Conservation (phyloP, 2,888 invertebrate species). For the Leptopterna dolabrata region DNA sequence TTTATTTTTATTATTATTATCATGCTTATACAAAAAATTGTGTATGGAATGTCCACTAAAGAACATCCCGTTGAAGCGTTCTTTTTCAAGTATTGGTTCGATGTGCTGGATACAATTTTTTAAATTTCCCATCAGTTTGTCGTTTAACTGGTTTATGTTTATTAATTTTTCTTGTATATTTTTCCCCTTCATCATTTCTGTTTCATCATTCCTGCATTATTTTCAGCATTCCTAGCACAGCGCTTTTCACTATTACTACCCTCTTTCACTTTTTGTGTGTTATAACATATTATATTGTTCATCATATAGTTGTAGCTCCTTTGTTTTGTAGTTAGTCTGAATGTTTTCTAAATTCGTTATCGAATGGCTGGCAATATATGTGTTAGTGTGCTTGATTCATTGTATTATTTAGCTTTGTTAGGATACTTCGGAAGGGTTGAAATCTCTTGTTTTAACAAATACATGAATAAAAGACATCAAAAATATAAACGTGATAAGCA, state of each 20-base stretch:
- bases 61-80: not conserved
- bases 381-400: slow-evolving; percentile 1
- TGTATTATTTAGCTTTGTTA: not conserved
- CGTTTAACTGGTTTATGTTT: not conserved
- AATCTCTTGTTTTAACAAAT: not conserved
- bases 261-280: not conserved
- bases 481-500: no score
- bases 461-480: no score
- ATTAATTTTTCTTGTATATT: not conserved
- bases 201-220: not conserved
- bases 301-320: not conserved
- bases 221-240: not conserved
- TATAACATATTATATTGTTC: not conserved
- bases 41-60: not conserved
- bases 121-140: not conserved
- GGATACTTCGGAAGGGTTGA: not conserved
- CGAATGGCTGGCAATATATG: not conserved
- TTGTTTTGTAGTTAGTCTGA: not conserved
- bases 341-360: not conserved
- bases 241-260: not conserved
- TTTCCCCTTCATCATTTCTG: not conserved
- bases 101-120: not conserved
- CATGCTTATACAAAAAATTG: not conserved
- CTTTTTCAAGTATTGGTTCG: not conserved
- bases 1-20: not conserved